Conservation (phyloP, 2,888 invertebrate species). For the Lithosia quadra region DNA sequence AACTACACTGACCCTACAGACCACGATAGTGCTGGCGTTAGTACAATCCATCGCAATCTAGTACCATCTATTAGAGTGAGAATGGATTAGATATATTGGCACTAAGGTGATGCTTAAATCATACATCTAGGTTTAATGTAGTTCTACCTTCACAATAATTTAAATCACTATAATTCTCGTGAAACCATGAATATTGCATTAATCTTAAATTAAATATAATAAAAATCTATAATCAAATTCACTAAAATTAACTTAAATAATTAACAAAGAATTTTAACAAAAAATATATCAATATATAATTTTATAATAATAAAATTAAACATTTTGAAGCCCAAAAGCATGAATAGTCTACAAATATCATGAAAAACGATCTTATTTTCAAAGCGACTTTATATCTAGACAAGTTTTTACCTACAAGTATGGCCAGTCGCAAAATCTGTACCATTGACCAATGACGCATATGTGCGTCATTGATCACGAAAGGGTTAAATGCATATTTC, state of each 20-base stretch:
- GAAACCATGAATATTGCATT: not conserved
- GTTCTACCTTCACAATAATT: not conserved
- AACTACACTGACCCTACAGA: not conserved
- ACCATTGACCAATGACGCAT: too few relatives aligned
- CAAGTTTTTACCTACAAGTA: not conserved
- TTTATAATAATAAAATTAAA: not conserved
- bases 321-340: too few relatives aligned
- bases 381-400: not conserved
- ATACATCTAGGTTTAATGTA: not conserved
- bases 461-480: too few relatives aligned
- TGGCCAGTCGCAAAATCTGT: too few relatives aligned
- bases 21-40: too few relatives aligned
- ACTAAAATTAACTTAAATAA: not conserved
- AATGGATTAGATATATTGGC: too few relatives aligned
- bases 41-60: too few relatives aligned
- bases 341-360: too few relatives aligned
- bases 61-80: too few relatives aligned
- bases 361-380: not conserved
- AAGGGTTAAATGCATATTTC: too few relatives aligned
- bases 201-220: not conserved
- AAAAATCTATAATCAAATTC: not conserved
- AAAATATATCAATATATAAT: not conserved
- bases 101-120: too few relatives aligned
- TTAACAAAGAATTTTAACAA: conserved; percentile 8
- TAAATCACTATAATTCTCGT: not conserved